A percentile compares a stretch with the other conserved stretches of the same genome.
These are phyloP conservation scores for Ursus arctos DNA, from an alignment of 2,113 vertebrate species.

Conservation along the genomic window DNA sequence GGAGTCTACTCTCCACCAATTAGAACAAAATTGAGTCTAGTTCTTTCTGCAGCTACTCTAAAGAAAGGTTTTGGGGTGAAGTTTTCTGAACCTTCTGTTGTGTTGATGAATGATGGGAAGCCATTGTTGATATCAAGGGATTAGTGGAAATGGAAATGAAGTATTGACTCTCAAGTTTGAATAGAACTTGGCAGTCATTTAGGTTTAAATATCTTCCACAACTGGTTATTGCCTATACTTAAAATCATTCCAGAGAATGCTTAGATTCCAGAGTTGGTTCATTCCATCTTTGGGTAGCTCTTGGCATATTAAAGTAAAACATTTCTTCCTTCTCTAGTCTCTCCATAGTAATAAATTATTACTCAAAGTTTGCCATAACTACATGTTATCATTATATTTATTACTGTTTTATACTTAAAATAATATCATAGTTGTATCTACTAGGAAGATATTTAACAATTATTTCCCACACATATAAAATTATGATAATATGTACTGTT, in stretches of 20 bases:
- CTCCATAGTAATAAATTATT: conserved; percentile 37
- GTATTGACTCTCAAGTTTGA: conserved; percentile 50
- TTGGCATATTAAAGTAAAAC: conserved; percentile 20
- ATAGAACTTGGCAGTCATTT: conserved; percentile 55
- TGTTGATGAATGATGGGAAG: conserved; percentile 54
- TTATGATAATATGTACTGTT: conserved; percentile 37
- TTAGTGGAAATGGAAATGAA: conserved; percentile 48
- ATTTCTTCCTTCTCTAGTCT: conserved; percentile 40
- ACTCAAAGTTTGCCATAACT: background rate
- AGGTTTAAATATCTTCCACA: conserved; percentile 59
- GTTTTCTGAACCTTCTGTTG: conserved; percentile 48
- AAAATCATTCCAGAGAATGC: conserved; percentile 68
- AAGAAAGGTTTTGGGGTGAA: conserved; percentile 51
- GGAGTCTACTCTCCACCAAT: conserved; percentile 53
- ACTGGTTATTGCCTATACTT: conserved; percentile 56
- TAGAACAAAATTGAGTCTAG: conserved; percentile 64
- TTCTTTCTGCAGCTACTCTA: conserved; percentile 54
- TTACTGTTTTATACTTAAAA: conserved; percentile 50
- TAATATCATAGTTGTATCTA: conserved; percentile 4
- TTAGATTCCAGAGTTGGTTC: conserved; percentile 63
- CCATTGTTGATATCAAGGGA: conserved; percentile 37
- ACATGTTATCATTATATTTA: conserved; percentile 47
- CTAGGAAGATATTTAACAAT: conserved; percentile 47
- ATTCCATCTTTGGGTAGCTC: conserved; percentile 46
- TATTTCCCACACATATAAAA: conserved; percentile 58